Conservation (phyloP, 2,888 invertebrate genomes). For the Uropetala carovei region DNA sequence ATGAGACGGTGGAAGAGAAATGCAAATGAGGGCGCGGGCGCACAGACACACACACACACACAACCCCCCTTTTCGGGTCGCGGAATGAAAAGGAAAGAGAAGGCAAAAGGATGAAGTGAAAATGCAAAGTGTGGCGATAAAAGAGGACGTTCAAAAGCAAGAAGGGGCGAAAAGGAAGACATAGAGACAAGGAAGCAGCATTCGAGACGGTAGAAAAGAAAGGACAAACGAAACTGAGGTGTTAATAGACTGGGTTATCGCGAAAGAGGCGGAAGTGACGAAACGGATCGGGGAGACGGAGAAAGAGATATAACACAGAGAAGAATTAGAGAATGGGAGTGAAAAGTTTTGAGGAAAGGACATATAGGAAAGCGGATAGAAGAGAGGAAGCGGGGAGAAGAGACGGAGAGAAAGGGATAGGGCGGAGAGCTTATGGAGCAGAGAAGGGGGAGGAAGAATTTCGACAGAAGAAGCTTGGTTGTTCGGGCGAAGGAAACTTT, state of each 20-base stretch:
- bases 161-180: background rate
- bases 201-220: background rate
- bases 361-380: background rate
- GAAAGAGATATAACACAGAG: background rate
- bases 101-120: background rate
- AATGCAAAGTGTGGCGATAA: background rate
- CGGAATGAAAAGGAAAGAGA: background rate
- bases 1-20: constrained; percentile 55
- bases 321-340: background rate
- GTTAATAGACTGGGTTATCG: background rate
- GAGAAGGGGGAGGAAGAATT: background rate
- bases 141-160: background rate
- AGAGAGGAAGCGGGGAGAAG: constrained; percentile 5
- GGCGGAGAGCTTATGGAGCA: background rate
- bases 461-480: background rate
- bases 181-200: background rate
- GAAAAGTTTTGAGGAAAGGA: background rate
- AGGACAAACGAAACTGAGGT: background rate
- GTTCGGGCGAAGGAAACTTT: constrained; percentile 61
- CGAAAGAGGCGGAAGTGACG: background rate
- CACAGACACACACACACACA: no score
- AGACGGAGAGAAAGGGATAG: constrained; percentile 13
- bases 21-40: constrained; percentile 47
- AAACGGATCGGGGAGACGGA: background rate
- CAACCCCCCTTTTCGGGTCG: background rate